Evolutionary conservation across 2,113 vertebrate species (phyloP).

Genomic region (Rhodinocichla rosea): DNA sequence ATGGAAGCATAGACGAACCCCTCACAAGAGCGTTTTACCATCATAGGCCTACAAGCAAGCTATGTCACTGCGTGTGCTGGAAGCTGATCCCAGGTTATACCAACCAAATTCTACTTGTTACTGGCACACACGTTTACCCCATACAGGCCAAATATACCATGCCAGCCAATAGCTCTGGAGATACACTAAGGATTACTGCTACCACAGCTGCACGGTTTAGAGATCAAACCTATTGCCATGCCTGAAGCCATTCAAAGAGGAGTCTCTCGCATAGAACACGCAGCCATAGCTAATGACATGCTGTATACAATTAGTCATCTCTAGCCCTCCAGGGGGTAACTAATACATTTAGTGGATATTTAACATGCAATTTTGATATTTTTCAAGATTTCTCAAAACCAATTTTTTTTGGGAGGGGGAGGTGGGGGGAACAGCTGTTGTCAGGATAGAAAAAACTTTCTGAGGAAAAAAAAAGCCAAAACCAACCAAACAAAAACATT

Average conservation of each 20-base stretch:
- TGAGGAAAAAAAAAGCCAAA: background rate
- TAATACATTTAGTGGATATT: background rate
- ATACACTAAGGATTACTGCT: background rate
- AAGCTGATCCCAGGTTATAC: background rate
- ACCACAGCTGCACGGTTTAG: background rate
- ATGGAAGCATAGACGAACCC: background rate
- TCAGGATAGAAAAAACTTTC: background rate
- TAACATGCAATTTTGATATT: background rate
- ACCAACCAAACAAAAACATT: background rate
- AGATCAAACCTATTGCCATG: background rate
- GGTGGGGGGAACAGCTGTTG: background rate
- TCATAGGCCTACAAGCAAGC: background rate
- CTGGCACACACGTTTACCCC: background rate
- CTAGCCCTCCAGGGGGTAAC: background rate
- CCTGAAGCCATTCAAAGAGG: background rate
- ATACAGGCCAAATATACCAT: background rate
- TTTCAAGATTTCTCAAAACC: background rate
- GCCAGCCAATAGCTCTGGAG: background rate
- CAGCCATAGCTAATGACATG: background rate
- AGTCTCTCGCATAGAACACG: background rate
- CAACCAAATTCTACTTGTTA: background rate
- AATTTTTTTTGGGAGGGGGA: no score
- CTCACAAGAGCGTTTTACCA: background rate
- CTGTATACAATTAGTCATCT: background rate
- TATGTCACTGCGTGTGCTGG: background rate